These are phyloP conservation scores for Mongoloraphidia duomilia DNA, from an alignment of 2,888 invertebrate genomes.

Conservation along the genomic window DNA sequence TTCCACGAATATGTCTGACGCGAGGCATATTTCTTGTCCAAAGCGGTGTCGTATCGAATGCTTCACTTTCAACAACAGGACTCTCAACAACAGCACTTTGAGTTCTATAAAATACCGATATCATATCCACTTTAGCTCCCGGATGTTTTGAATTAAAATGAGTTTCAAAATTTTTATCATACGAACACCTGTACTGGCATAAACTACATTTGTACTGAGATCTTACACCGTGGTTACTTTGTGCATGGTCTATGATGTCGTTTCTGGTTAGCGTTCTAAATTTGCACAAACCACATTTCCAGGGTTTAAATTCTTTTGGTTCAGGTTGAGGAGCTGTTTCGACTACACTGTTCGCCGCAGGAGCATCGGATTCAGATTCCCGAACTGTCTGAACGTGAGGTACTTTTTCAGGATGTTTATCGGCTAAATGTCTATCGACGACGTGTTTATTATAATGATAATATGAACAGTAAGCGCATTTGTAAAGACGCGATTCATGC, in stretches of 20 bases:
- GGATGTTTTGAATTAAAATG: slow-evolving; percentile 47
- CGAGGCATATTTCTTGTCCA: slow-evolving; percentile 43
- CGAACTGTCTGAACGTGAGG: slow-evolving; percentile 33
- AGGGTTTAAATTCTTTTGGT: slow-evolving; percentile 42
- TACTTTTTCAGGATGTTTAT: slow-evolving; percentile 40
- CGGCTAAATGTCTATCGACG: slow-evolving; percentile 51
- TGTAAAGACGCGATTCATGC: slow-evolving; percentile 58
- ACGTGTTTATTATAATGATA: slow-evolving; percentile 45
- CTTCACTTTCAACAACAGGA: slow-evolving; percentile 20
- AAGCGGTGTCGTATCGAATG: slow-evolving; percentile 42
- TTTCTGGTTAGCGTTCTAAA: slow-evolving; percentile 42
- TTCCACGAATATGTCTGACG: slow-evolving; percentile 43
- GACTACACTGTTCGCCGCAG: slow-evolving; percentile 21
- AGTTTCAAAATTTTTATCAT: slow-evolving; percentile 38
- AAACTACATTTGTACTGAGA: slow-evolving; percentile 56
- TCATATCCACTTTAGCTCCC: slow-evolving; percentile 26
- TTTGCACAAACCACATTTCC: slow-evolving; percentile 57
- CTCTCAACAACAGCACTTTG: slow-evolving; percentile 18
- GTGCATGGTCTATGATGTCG: slow-evolving; percentile 45
- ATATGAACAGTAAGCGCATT: slow-evolving; percentile 54
- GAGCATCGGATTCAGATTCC: slow-evolving; percentile 13
- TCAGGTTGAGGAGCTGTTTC: slow-evolving; percentile 19
- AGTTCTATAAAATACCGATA: slow-evolving; percentile 40
- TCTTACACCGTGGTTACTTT: slow-evolving; percentile 43
- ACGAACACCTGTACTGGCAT: slow-evolving; percentile 43